Evolutionary conservation across 2,113 vertebrate species (phyloP).

Genomic region (Pelodiscus sinensis): DNA sequence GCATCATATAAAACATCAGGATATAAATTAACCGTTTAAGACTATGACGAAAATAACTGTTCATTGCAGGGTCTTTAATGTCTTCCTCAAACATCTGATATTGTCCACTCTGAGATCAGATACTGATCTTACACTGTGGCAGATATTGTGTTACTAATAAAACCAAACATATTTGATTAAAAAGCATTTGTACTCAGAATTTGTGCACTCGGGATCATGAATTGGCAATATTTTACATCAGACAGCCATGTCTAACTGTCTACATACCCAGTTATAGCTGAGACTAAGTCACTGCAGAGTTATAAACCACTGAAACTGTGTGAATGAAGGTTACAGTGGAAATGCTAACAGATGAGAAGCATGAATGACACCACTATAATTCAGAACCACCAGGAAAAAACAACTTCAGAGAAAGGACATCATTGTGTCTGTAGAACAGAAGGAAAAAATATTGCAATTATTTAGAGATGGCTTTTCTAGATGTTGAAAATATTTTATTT

Average conservation of each 20-base stretch:
- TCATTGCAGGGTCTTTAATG: background rate
- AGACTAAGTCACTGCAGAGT: background rate
- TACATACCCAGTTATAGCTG: background rate
- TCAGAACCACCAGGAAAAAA: background rate
- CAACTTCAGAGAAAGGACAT: background rate
- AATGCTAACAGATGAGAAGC: background rate
- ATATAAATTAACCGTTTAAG: background rate
- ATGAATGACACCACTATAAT: background rate
- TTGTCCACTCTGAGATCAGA: background rate
- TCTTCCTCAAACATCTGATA: background rate
- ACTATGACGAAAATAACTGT: background rate
- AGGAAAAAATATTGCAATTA: constrained; percentile 42
- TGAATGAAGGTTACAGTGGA: background rate
- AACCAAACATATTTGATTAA: accelerated
- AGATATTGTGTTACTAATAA: background rate
- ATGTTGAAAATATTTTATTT: constrained; percentile 29
- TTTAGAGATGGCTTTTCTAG: constrained; percentile 16
- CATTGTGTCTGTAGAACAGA: background rate
- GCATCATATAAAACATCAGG: background rate
- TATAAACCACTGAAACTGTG: accelerated
- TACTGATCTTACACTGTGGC: background rate
- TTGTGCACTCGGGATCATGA: background rate
- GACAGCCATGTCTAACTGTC: background rate
- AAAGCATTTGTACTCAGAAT: accelerated
- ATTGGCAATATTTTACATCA: background rate